These are phyloP conservation scores for Cisticola juncidis DNA, from an alignment of 2,113 vertebrate genomes.

Conservation along the genomic window DNA sequence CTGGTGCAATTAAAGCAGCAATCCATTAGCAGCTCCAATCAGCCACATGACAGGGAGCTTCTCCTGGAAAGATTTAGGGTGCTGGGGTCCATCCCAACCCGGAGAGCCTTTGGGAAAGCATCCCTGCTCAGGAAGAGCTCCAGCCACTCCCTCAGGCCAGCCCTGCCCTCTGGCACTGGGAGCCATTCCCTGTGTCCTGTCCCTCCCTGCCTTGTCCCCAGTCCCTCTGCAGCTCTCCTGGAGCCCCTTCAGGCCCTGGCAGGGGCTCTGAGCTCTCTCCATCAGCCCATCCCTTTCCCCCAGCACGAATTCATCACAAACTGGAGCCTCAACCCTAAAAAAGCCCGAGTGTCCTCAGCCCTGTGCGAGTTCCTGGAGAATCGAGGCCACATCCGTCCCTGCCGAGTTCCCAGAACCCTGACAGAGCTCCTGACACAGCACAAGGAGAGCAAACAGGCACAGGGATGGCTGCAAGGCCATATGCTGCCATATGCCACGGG, in stretches of 20 bases:
- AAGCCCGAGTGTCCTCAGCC: background rate
- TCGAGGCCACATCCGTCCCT: background rate
- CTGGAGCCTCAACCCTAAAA: background rate
- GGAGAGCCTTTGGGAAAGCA: background rate
- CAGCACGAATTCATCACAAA: background rate
- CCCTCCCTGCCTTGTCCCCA: background rate
- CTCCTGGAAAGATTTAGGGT: background rate
- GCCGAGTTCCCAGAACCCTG: background rate
- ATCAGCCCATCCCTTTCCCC: background rate
- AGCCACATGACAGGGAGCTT: background rate
- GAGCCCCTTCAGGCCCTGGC: background rate
- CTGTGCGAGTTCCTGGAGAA: background rate
- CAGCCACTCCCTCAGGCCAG: too few species aligned
- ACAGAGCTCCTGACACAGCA: background rate
- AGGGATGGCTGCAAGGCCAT: background rate
- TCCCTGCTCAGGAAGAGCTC: background rate
- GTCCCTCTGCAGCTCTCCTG: background rate
- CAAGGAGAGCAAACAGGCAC: background rate
- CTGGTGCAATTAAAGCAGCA: background rate
- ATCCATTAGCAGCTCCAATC: background rate
- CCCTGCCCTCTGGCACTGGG: background rate
- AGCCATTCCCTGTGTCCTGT: background rate
- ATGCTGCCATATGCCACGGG: background rate
- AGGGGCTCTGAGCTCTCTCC: background rate
- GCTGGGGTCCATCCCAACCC: background rate